Evolutionary conservation across 2,113 vertebrate species (phyloP), one percentile per base, ranked within the genome.

Genomic region (Cyphotilapia sp.): DNA sequence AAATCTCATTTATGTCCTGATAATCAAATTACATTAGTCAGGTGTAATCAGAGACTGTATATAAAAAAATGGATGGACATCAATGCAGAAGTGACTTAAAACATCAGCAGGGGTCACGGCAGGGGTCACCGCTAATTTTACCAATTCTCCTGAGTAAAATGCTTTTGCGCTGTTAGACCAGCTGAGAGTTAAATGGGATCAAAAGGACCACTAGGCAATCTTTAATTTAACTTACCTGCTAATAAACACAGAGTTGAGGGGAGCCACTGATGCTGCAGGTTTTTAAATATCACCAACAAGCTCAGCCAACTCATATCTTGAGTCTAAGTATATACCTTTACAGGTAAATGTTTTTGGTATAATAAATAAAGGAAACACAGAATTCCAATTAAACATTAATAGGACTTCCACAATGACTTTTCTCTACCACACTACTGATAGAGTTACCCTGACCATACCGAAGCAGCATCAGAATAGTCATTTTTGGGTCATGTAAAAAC

Each of bases 251-350:
- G 35, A 42, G 63, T 13, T 71, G 35, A 71, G 12, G n/a, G n/a
- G 0, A 71, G 0, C n/a, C 12, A 40, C 0, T 42, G n/a, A 71
- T 71, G 63, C 35, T 6, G n/a, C 35, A 71, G 35, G 35, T 42
- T 69, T 61, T 63, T 19, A 63, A 33, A 63, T 33, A 61, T 33
- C 16, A 8, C 35, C 35, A 71, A 71, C 12, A 71, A 71, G 35
- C 63, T 69, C 33, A 69, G 63, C 33, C n/a, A 69, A 69, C 19
- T 40, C 11, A 22, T 69, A 69, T 9, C 63, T 40, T 22, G 12
- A 40, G 27, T 61, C 14, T 61, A 61, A 19, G 63, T 69, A 22
- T 14, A 69, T 69, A 14, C 4, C 33, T 24, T 71, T 24, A 63
- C 63, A 42, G 66, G 66, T 71, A 42, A 71, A 71, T 24, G 13